Percentiles rank a stretch among this genome's conserved stretches.
Evolutionary conservation across 1,140 invertebrate genomes (phyloP).

Genomic region (Drosophila arizonae): DNA sequence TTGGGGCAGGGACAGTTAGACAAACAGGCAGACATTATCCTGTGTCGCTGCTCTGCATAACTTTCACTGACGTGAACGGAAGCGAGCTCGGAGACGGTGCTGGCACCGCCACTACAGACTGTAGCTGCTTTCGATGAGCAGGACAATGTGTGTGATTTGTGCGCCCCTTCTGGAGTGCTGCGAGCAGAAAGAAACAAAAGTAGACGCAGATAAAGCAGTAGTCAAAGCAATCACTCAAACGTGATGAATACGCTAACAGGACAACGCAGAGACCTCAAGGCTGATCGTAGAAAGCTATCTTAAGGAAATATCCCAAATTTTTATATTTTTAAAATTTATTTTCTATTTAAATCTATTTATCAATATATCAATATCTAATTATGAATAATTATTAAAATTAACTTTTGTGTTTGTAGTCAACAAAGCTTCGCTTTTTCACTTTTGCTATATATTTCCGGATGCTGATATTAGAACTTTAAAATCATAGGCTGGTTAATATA

Average conservation of each 20-base stretch:
- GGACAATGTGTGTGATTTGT: conserved; percentile 57
- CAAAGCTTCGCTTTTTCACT: no score
- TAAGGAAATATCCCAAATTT: no score
- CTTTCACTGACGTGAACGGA: conserved; percentile 62
- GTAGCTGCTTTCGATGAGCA: conserved; percentile 38
- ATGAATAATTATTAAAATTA: no score
- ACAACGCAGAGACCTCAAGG: no score
- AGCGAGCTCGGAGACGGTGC: conserved; percentile 2
- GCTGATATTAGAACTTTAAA: no score
- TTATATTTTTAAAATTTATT: no score
- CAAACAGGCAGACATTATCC: conserved; percentile 75
- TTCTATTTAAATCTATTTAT: no score
- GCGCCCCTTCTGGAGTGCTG: conserved; percentile 32
- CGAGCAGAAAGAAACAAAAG: conserved; percentile 8
- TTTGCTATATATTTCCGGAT: no score
- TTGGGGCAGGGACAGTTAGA: conserved; percentile 45
- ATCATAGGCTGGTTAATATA: no score
- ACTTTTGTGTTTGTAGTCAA: no score
- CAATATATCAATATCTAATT: no score
- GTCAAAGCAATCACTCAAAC: conserved; percentile 20
- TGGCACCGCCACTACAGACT: conserved; percentile 16
- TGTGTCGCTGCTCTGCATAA: conserved; percentile 53
- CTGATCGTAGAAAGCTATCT: background rate
- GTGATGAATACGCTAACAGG: conserved; percentile 7
- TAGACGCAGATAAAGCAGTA: conserved; percentile 7